Base-by-base conservation (phyloP, 1,140 invertebrate genomes). In the Macrobrachium nipponense region DNA sequence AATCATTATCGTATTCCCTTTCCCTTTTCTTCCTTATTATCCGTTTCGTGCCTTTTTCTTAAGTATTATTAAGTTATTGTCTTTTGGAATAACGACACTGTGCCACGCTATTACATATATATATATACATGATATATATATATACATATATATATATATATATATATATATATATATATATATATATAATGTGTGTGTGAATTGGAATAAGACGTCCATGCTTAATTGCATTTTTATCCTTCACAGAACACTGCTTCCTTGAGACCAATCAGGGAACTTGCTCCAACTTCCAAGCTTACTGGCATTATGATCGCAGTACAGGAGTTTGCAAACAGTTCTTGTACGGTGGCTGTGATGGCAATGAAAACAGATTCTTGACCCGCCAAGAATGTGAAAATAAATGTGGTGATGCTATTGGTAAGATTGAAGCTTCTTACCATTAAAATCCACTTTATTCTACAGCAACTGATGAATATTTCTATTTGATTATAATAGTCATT, bases 331-430 rank as follows among this genome's bases (percentile, higher is more conserved):
- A 94, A 83, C 93, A 94, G 87, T 98, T 98, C 91, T 91, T 93
- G 7, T 98, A 96, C 89, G 94, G 94, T 0, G 97, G 97, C 72
- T 98, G 97, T 90, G 94, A 94, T 15, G 96, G 96, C 68, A 98
- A 98, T 91, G 92, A 93, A 79, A 98, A 99, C 90, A 95, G 95
- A 89, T 99, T 97, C 92, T 93, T 93, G 64, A 93, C 92, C 23
- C 92, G 93, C 62, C 94, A 96, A 64, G 94, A 96, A 89, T 98
- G 97, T 92, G 93, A 96, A 87, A 92, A 94, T 83, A 93, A 94
- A 75, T 98, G 97, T 91, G 92, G 93, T 10, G 91, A 93, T 64
- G 93, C 93, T 44, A 94, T 95, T 93, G 94, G 94, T 95, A 92
- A 87, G 70, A 51, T 59, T 23, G 20, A 10, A 36, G 68, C 15